A percentile compares a stretch with the other conserved stretches of the same genome.
These are phyloP conservation scores for Oceanites oceanicus DNA, from an alignment of 2,113 vertebrate species.

Conservation along the genomic window DNA sequence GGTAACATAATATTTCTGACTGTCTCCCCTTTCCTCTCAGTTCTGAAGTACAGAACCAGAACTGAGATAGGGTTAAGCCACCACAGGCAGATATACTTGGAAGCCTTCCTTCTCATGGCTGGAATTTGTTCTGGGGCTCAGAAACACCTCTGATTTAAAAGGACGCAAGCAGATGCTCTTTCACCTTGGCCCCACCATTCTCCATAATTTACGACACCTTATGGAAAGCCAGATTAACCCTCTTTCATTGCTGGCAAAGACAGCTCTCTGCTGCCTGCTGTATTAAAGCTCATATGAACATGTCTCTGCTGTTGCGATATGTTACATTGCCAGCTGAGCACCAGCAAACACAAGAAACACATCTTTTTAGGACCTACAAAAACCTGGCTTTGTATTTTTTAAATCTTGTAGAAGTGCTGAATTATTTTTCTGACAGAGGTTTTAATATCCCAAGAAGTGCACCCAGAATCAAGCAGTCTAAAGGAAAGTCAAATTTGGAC, in stretches of 20 bases:
- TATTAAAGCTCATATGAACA: neutral
- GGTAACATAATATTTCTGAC: conserved; percentile 69
- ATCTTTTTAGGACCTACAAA: neutral
- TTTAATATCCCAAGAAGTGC: neutral
- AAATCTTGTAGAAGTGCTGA: neutral
- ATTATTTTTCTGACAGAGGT: neutral
- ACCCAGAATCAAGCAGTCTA: neutral
- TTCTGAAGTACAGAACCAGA: neutral
- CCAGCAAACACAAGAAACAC: neutral
- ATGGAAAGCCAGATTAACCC: neutral
- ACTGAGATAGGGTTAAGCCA: neutral
- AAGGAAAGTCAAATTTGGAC: neutral
- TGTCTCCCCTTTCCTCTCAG: neutral
- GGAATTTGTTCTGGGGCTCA: neutral
- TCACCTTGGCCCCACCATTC: neutral
- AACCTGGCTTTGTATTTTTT: neutral
- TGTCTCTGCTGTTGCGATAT: neutral
- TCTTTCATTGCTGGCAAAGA: neutral
- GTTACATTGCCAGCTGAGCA: neutral
- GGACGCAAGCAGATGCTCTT: neutral
- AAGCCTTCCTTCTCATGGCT: neutral
- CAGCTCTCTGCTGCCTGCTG: neutral
- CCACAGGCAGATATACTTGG: neutral
- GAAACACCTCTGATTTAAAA: neutral
- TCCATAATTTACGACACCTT: neutral